Evolutionary conservation across 2,113 vertebrate species (phyloP), one percentile per base, ranked within the genome.

Genomic region (Crotalus viridis): DNA sequence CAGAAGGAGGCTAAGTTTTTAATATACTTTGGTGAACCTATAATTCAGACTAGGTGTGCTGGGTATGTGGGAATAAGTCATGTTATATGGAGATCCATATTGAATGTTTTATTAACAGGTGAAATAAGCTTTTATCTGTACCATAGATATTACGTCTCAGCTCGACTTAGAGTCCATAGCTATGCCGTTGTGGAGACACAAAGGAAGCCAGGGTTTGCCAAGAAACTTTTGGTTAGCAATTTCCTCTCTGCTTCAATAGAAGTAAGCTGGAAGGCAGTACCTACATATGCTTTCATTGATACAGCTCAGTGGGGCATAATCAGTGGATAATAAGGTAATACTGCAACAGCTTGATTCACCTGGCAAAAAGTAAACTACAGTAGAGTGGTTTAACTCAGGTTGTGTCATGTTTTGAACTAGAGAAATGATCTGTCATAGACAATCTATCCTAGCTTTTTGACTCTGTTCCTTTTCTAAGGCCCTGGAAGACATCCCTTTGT

Each of bases 131-230:
- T 54, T 24, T 56, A 24, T 86, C 6, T 55, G 24, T 52, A 56
- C 48, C 39, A 64, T 54, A 39, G n/a, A 64, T 13, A 12, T 52
- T 69, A 61, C 48, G 15, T 92, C 48, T 59, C 88, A 39, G 12
- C 28, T 39, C 21, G 22, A 89, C 48, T 39, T 56, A n/a, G 4
- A 8, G 57, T 85, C 74, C 0, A 46, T 4, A 57, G 61, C 85
- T 0, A 0, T 17, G 39, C 26, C 0, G n/a, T 81, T 48, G 81
- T 59, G 0, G 0, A 0, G 13, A 85, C 46, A 85, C 56, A 13
- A 3, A 19, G 89, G 28, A 1, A 43, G 1, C 0, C 3, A 10
- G 0, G 3, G 0, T 21, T 61, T 85, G 46, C 21, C 85, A 0
- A 86, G 93, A 33, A n/a, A 0, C 12, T 26, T 0, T 51, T 28